These are phyloP conservation scores for Psilopsiagon aurifrons DNA, from an alignment of 2,113 vertebrate species.

Conservation along the genomic window DNA sequence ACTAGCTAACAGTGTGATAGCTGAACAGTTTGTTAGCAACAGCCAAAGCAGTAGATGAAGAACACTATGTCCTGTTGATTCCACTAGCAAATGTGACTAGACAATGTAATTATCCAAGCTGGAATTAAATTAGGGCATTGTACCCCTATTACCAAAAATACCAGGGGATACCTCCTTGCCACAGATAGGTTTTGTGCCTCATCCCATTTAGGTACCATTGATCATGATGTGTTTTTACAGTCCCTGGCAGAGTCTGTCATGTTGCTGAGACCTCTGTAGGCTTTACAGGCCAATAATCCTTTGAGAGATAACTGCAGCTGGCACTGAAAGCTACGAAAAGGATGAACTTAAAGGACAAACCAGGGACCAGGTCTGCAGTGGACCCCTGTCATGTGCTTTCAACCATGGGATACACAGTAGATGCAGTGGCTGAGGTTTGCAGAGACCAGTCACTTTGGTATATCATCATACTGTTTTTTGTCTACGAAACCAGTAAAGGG, in stretches of 20 bases:
- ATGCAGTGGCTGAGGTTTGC: not conserved
- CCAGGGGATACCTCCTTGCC: not conserved
- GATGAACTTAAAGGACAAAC: not conserved
- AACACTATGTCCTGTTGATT: not conserved
- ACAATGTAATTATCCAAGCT: not conserved
- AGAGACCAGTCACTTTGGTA: not conserved
- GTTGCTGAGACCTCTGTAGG: not conserved
- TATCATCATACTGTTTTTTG: not conserved
- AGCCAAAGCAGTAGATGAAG: not conserved
- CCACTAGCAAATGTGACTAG: not conserved
- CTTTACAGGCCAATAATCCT: not conserved
- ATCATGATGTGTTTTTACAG: rapidly evolving
- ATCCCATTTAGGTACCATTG: not conserved
- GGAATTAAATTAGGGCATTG: not conserved
- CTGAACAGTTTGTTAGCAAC: not conserved
- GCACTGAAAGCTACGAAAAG: not conserved
- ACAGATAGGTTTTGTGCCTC: not conserved
- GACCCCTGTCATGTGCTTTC: not conserved
- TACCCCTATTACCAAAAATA: not conserved
- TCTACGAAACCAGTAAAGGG: not conserved
- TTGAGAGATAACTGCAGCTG: not conserved
- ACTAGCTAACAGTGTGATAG: not conserved
- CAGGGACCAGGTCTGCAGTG: not conserved
- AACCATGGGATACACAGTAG: not conserved
- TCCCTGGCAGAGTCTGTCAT: rapidly evolving